Evolutionary conservation across 92 coral and sea anemone genomes (phyloP), one percentile per base, ranked within the genome.

Genomic region (Zoanthus sociatus): DNA sequence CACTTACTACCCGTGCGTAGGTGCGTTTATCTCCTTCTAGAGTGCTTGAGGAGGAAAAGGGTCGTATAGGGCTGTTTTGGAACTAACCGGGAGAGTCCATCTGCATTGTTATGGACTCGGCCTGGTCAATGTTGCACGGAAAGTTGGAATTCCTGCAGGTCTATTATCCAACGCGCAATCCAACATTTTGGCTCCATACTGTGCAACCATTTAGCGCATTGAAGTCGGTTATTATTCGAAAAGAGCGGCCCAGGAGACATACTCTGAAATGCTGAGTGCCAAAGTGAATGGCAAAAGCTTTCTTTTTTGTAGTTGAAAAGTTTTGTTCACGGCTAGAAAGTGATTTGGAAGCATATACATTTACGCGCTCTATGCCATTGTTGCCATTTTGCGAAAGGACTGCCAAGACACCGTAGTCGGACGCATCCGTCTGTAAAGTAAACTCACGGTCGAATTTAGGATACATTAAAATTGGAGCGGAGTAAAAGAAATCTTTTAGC

Each of bases 261-360:
- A 73, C 88, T 61, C 83, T 64, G 74, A 90, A 90, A 82, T 56
- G 87, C 45, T 67, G 79, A 32, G 79, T 78, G 31, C 89, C 89
- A 63, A 84, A 90, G 44, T 60, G 44, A 56, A 90, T 66, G n/a
- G 92, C 83, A 44, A 30, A 90, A 20, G 90, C 87, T 77, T 90
- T 90, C 26, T 76, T 84, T 77, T 90, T 90, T 17, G 91, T 88
- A 8, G 89, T 76, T 17, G 83, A 88, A 82, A 83, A 88, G 44
- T 83, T 75, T 47, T 21, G 72, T 74, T 84, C 84, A 26, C 76
- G 74, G 31, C 47, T 73, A 12, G 78, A 78, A 6, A 78, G 84
- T 4, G 71, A 67, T 66, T 83, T 16, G 53, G 66, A 67, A 31
- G 90, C 87, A 61, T 79, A 87, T n/a, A 26, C 26, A 26, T 26